A percentile compares a stretch with the other conserved stretches of the same genome.
Conservation (phyloP, 2,797 vertebrate species). For the Coreius guichenoti region DNA sequence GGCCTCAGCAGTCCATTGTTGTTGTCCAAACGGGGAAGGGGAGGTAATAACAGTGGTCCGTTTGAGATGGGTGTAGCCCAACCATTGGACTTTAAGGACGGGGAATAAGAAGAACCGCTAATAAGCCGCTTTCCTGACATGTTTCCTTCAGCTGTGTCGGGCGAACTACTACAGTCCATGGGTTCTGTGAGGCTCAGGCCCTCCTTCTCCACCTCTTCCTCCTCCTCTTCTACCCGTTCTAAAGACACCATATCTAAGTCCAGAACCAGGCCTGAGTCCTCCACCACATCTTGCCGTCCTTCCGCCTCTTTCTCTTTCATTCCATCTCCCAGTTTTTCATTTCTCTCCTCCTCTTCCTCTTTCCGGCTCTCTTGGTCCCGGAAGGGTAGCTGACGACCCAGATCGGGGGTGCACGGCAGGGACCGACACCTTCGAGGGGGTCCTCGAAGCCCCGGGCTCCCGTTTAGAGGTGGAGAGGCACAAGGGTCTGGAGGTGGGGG, state of each 20-base stretch:
- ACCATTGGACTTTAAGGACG: constrained; percentile 65
- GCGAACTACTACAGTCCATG: constrained; percentile 83
- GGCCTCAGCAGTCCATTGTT: constrained; percentile 81
- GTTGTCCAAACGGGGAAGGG: constrained; percentile 77
- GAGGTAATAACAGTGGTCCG: constrained; percentile 70
- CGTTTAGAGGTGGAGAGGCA: constrained; percentile 68
- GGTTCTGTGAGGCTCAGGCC: constrained; percentile 68
- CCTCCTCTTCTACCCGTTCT: constrained; percentile 70
- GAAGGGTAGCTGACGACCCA: constrained; percentile 67
- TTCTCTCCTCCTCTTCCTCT: constrained; percentile 25
- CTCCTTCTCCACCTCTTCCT: constrained; percentile 62
- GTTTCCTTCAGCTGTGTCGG: constrained; percentile 70
- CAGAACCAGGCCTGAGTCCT: constrained; percentile 66
- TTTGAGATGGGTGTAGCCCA: constrained; percentile 76
- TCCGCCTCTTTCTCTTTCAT: not conserved
- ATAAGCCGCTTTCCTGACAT: constrained; percentile 62
- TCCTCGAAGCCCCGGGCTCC: constrained; percentile 48
- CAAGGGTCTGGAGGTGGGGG: constrained; percentile 69
- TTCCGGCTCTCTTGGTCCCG: constrained; percentile 43
- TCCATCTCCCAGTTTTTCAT: constrained; percentile 25
- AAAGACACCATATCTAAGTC: constrained; percentile 76
- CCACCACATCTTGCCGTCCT: not conserved
- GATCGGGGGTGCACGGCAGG: constrained; percentile 81
- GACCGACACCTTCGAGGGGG: constrained; percentile 80
- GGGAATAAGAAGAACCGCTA: constrained; percentile 65